Percentiles rank a stretch among this genome's conserved stretches.
phyloP scores from a whole-genome alignment of 2,888 invertebrate species.

The Drosophila anomelani region DNA sequence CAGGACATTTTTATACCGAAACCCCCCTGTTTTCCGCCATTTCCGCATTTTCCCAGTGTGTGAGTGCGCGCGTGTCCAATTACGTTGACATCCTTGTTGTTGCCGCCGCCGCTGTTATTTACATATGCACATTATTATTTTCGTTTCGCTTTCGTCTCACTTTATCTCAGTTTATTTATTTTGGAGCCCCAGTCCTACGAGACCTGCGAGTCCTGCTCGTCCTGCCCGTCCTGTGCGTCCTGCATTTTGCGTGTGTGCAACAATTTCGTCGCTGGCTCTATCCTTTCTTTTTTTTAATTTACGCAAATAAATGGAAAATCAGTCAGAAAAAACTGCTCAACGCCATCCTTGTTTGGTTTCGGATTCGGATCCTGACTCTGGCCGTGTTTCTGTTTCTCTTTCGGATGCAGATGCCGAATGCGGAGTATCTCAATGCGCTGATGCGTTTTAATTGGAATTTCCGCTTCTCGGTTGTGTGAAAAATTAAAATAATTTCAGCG shows the following conservation, averaged over 20 bases:
- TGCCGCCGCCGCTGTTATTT: constrained; percentile 55
- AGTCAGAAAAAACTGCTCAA: constrained; percentile 51
- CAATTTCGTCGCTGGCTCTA: constrained; percentile 5
- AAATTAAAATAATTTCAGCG: constrained; percentile 72
- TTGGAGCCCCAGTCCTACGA: constrained; percentile 24
- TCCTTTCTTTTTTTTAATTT: constrained; percentile 57
- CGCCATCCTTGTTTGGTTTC: constrained; percentile 43
- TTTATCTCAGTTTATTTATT: constrained; percentile 73
- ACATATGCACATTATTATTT: constrained; percentile 75
- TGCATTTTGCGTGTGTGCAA: constrained; percentile 16
- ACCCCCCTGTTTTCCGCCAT: constrained; percentile 6
- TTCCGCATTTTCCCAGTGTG: constrained; percentile 16
- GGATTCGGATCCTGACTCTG: constrained; percentile 40
- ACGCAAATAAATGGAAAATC: constrained; percentile 73
- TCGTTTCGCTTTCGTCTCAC: constrained; percentile 56
- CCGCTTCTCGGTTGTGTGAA: constrained; percentile 66
- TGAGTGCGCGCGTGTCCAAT: constrained; percentile 70
- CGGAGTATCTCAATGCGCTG: constrained; percentile 58
- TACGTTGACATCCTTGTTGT: constrained; percentile 74
- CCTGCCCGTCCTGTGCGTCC: constrained; percentile 5
- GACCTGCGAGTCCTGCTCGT: background rate
- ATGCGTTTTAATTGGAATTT: constrained; percentile 81
- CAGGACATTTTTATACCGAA: constrained; percentile 28
- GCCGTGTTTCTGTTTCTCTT: constrained; percentile 33
- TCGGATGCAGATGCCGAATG: constrained; percentile 31